Percentiles rank a stretch among this genome's conserved stretches.
phyloP scores from a whole-genome alignment of 2,113 vertebrate species.

The Eudorcas thomsonii region DNA sequence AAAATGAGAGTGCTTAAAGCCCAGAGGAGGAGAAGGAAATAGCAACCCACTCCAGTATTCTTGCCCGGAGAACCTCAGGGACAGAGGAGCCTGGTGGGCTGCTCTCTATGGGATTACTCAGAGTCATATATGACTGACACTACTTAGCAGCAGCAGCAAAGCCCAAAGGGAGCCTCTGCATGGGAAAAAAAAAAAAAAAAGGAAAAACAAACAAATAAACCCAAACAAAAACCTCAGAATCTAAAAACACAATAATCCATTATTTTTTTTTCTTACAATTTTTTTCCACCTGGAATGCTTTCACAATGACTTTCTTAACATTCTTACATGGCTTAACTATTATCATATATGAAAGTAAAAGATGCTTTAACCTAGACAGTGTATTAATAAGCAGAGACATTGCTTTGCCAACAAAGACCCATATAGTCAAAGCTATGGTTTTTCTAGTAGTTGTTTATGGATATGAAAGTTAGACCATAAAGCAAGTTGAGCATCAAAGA shows the following conservation, averaged over 20 bases:
- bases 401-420: neutral
- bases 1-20: neutral
- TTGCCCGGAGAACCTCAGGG: neutral
- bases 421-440: neutral
- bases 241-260: neutral
- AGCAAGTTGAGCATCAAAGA: neutral
- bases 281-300: neutral
- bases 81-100: neutral
- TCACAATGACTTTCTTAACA: neutral
- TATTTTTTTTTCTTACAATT: neutral
- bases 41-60: neutral
- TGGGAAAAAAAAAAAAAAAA: neutral
- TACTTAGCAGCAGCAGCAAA: neutral
- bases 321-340: neutral
- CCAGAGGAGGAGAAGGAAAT: neutral
- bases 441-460: neutral
- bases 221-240: neutral
- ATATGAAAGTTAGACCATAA: neutral
- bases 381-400: neutral
- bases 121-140: neutral
- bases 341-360: neutral
- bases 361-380: neutral
- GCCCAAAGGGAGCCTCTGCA: neutral
- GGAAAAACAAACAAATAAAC: neutral
- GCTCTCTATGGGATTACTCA: rapidly evolving